These are phyloP conservation scores for Carassius auratus DNA, from an alignment of 2,113 vertebrate genomes.

Conservation along the genomic window DNA sequence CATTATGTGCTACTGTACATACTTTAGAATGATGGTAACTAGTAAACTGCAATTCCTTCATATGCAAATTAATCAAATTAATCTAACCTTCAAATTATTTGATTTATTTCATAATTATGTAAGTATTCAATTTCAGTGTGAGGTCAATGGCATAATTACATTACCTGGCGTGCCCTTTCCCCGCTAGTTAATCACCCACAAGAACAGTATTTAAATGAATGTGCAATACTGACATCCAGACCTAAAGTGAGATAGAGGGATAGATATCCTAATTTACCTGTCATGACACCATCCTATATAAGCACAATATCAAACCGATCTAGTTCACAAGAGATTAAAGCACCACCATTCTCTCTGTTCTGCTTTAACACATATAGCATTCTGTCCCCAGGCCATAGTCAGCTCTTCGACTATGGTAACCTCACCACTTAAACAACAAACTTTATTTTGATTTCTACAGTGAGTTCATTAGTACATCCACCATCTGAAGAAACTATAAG, in stretches of 20 bases:
- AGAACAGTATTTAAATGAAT: slow-evolving; percentile 4
- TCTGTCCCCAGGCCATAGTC: not conserved
- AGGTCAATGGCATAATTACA: slow-evolving; percentile 65
- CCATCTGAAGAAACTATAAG: not conserved
- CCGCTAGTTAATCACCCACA: not conserved
- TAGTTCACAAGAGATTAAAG: slow-evolving; percentile 9
- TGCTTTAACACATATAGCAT: not conserved
- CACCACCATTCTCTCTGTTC: not conserved
- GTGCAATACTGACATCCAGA: not conserved
- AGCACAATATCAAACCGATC: not conserved
- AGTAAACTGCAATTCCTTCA: not conserved
- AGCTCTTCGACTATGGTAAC: not conserved
- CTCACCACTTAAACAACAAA: not conserved
- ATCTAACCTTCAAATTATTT: not conserved
- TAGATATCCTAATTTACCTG: not conserved
- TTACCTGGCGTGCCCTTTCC: slow-evolving; percentile 68
- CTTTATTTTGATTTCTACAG: not conserved
- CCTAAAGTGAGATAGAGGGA: not conserved
- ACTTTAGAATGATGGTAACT: slow-evolving; percentile 29
- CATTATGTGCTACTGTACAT: not conserved
- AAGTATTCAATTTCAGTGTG: slow-evolving; percentile 4
- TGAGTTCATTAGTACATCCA: not conserved
- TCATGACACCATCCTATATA: slow-evolving; percentile 33
- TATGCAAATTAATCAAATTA: not conserved
- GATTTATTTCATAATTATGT: not conserved